Base-by-base conservation (phyloP, 2,113 vertebrate species). In the Pelmatolapia mariae region DNA sequence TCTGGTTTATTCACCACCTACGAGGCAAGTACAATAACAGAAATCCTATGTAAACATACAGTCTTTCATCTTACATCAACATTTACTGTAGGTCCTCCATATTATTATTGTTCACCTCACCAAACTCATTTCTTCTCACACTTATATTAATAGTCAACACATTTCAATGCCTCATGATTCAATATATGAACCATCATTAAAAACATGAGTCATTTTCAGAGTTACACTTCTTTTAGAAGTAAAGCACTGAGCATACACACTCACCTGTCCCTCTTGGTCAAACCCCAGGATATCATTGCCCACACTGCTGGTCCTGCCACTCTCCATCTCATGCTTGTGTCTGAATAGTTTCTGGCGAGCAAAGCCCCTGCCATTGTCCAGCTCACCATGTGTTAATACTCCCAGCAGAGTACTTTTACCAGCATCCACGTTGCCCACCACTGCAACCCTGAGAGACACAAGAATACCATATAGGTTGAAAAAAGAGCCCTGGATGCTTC, bases 211-310 rank as follows among this genome's bases (percentile, higher is more conserved):
- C 5, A 52, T 18, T 36, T 56, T 29, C 13, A 31, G 33, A 84
- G 15, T 29, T 24, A 1, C 31, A 19, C 5, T 81, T 71, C 54
- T 84, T 79, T 80, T 33, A 83, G 33, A 45, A 38, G 57, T 15
- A 40, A 18, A 22, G 9, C 11, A 4, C 8, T 24, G 22, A 16
- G 40, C 4, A 10, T 33, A 56, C 73, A 7, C 80, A 11, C 91
- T 93, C 84, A 96, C 96, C 4, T 98, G 97, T 66, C 98, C 99
- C 85, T 98, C 97, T 4, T 98, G 98, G 94, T 99, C 99, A 1
- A 99, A 99, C 81, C 99, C 99, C 94, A 99, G 96, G 56, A 99
- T 99, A 95, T 99, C 98, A 3, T 99, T 99, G 90, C 99, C 99
- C 89, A 99, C 98, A 0, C 98, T 99, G 97, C 99, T 99, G 93